Base-by-base conservation (phyloP, 2,113 vertebrate species). In the Mesitornis unicolor region DNA sequence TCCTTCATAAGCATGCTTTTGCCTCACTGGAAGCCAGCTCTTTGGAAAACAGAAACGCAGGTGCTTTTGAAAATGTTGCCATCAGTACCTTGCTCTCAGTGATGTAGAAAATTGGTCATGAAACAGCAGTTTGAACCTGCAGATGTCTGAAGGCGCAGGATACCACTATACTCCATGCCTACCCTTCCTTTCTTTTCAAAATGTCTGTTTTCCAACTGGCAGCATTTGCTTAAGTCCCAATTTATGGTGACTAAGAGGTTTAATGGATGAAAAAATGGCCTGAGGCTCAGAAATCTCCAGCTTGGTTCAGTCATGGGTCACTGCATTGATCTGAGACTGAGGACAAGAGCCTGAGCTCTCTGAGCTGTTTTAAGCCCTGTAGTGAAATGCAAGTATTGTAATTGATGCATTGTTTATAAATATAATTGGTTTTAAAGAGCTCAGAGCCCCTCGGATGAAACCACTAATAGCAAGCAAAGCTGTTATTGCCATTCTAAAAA, bases 401-500 rank as follows among this genome's bases (percentile, higher is more conserved):
- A 79, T 11, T 60, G 51, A 71, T 79, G 61, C 36, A 7, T 51
- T 87, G 89, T 76, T 93, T 83, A 86, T 86, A 91, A 80, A 81
- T 48, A 24, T 50, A 86, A 93, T 92, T 71, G 60, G 88, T 95
- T 96, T 80, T 81, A 75, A 90, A 81, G 68, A 81, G 31, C 60
- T 70, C 36, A 5, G 38, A 59, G 17, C 28, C 47, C 63, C 51
- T 81, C 13, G 1, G 68, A 74, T 64, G 29, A 90, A 90, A 48
- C 35, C 79, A 71, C 12, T 78, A 88, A 93, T 54, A 84, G 68
- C 71, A 80, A 9, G 2, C 10, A 80, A 70, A 89, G 26, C 33
- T 81, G 24, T 51, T 83, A 54, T 17, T 47, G 20, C 51, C 18
- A 16, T 73, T 85, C 53, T 80, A 51, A 94, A 91, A 78, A 21